Base-by-base conservation (phyloP, 2,797 vertebrate genomes). In the Harpagifer antarcticus region DNA sequence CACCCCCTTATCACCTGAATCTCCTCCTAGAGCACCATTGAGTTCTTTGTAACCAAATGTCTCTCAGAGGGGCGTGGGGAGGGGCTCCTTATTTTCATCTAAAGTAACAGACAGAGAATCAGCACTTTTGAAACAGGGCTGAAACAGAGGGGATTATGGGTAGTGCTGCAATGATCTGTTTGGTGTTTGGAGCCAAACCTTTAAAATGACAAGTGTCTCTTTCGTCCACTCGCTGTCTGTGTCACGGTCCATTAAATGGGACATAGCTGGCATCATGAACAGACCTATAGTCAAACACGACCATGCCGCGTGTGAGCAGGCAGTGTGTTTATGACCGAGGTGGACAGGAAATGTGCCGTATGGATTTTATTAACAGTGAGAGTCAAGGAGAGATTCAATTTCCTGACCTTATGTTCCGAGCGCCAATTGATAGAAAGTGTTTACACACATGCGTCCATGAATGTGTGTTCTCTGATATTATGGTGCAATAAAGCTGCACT, bases 351-450 rank as follows among this genome's bases (percentile, higher is more conserved):
- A 80, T 62, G 49, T 68, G 47, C 49, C 49, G 33, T 68, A 47
- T 71, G 68, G 48, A 68, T 12, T 20, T 72, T 63, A 83, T 71
- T 67, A 82, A 65, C 74, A 68, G 54, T 67, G 55, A 83, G 61
- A 78, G 74, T 71, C 74, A 13, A 23, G 2, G 9, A 49, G 20
- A 71, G 75, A 82, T 85, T 78, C 75, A 87, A 89, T 90, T 89
- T 90, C 86, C 86, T 90, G 88, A 66, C 58, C 15, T 44, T 27
- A 31, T 75, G 69, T 85, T 48, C 76, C 52, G 15, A 57, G 63
- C n/a, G 3, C 37, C 43, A 19, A 3, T 63, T 47, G 12, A 11
- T 59, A 48, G 43, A 75, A 61, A 44, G 40, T 87, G 82, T 88
- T 82, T 85, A 68, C 78, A 63, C 68, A 47, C 9, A 37, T 9